A percentile compares a stretch with the other conserved stretches of the same genome.
These are phyloP conservation scores for Rhynchophorus ferrugineus DNA, from an alignment of 1,140 invertebrate genomes.

Conservation along the genomic window DNA sequence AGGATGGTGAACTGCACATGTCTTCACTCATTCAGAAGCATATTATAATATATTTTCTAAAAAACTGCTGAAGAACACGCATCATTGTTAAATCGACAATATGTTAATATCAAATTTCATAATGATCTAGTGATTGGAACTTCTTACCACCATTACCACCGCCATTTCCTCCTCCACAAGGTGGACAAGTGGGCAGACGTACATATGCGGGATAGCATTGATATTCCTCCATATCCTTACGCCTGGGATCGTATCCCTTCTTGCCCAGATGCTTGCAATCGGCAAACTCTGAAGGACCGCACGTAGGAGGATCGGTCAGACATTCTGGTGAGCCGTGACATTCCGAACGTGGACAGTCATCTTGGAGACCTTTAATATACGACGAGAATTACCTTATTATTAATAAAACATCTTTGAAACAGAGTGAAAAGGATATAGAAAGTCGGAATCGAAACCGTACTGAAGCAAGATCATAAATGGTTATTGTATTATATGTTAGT, in stretches of 20 bases:
- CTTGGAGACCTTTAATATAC: constrained; percentile 46
- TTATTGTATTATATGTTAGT: too few relatives aligned
- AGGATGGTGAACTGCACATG: too few relatives aligned
- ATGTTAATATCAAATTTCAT: background rate
- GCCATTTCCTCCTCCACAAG: constrained; percentile 15
- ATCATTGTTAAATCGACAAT: background rate
- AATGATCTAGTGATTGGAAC: too few relatives aligned
- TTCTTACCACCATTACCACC: constrained; percentile 5
- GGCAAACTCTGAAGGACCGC: constrained; percentile 44
- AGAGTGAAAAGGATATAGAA: too few relatives aligned
- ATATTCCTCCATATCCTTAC: constrained; percentile 31
- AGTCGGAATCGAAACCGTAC: too few relatives aligned
- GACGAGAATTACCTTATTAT: background rate
- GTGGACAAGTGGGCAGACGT: constrained; percentile 27
- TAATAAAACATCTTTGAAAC: background rate
- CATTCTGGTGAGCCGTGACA: constrained; percentile 62
- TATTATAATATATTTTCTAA: too few relatives aligned
- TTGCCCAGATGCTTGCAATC: constrained; percentile 30
- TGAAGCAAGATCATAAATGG: too few relatives aligned
- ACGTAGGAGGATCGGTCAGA: constrained; percentile 57
- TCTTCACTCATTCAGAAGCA: too few relatives aligned
- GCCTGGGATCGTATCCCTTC: constrained; percentile 9
- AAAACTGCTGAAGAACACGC: too few relatives aligned
- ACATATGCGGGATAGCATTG: constrained; percentile 37
- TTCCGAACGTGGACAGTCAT: constrained; percentile 59